Conservation (phyloP, 2,888 invertebrate species). For the Drosophila nr. perissopoda region DNA sequence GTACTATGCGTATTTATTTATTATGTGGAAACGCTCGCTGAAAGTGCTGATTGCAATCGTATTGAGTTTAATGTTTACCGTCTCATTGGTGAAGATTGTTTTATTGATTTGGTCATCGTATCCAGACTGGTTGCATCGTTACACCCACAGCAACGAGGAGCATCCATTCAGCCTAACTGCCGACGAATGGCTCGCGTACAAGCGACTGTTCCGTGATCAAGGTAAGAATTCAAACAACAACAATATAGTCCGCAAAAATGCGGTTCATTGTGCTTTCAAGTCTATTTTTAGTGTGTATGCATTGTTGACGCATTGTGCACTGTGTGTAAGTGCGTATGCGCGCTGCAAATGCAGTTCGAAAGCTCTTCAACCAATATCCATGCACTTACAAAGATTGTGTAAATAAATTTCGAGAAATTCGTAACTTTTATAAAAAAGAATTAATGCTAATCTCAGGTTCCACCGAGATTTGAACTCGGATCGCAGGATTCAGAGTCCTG, state of each 20-base stretch:
- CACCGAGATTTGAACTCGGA: slow-evolving; percentile 86
- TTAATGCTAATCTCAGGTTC: slow-evolving; percentile 73
- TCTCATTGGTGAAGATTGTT: slow-evolving; percentile 85
- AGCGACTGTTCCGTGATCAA: slow-evolving; percentile 89
- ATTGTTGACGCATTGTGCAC: background rate
- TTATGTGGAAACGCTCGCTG: slow-evolving; percentile 83
- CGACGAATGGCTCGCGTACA: slow-evolving; percentile 91
- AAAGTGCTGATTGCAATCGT: slow-evolving; percentile 86
- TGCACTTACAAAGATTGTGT: background rate
- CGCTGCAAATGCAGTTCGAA: background rate
- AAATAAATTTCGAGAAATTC: background rate
- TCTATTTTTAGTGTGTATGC: slow-evolving; percentile 1
- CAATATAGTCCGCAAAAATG: background rate
- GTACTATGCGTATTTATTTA: slow-evolving; percentile 43
- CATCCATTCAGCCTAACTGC: slow-evolving; percentile 86
- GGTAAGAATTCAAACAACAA: slow-evolving; percentile 86
- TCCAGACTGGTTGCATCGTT: slow-evolving; percentile 59
- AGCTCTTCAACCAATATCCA: background rate
- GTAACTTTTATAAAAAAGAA: slow-evolving; percentile 7
- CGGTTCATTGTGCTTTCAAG: background rate
- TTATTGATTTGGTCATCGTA: slow-evolving; percentile 85
- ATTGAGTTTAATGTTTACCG: slow-evolving; percentile 86
- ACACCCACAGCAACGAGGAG: slow-evolving; percentile 73
- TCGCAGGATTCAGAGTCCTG: slow-evolving; percentile 86
- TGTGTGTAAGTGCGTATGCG: no score